phyloP scores from a whole-genome alignment of 2,888 invertebrate genomes.

The Sussaba pulchella region DNA sequence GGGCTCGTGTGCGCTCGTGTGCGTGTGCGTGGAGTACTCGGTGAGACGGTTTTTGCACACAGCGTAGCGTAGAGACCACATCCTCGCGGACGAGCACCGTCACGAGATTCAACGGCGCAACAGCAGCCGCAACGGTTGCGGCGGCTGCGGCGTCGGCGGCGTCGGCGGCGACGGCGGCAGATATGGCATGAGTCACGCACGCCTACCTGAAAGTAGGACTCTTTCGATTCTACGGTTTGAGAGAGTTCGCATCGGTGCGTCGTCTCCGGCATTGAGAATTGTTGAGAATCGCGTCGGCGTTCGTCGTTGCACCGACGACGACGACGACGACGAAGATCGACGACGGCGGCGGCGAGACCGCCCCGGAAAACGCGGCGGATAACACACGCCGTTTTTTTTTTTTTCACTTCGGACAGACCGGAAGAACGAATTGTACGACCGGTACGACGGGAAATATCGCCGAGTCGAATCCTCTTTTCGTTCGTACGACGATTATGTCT shows the following conservation, averaged over 20 bases:
- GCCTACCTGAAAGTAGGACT: conserved; percentile 75
- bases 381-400: conserved; percentile 34
- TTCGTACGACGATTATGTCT: conserved; percentile 8
- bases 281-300: conserved; percentile 20
- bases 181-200: conserved; percentile 76
- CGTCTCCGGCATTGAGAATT: conserved; percentile 27
- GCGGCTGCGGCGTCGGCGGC: conserved; percentile 55
- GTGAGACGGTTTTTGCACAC: not conserved
- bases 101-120: conserved; percentile 13
- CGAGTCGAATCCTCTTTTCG: conserved; percentile 25
- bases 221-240: conserved; percentile 59
- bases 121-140: conserved; percentile 47
- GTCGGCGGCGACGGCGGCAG: conserved; percentile 60
- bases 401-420: conserved; percentile 36
- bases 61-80: conserved; percentile 8
- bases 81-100: not conserved
- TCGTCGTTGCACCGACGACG: too few species aligned
- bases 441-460: conserved; percentile 40
- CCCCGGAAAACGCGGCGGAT: conserved; percentile 1
- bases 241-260: conserved; percentile 29
- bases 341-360: not conserved
- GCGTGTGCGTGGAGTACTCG: not conserved
- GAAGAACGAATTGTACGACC: conserved; percentile 46
- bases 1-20: too few species aligned
- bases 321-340: too few species aligned